Conservation (phyloP, 2,113 vertebrate genomes). For the Dipodomys spectabilis region DNA sequence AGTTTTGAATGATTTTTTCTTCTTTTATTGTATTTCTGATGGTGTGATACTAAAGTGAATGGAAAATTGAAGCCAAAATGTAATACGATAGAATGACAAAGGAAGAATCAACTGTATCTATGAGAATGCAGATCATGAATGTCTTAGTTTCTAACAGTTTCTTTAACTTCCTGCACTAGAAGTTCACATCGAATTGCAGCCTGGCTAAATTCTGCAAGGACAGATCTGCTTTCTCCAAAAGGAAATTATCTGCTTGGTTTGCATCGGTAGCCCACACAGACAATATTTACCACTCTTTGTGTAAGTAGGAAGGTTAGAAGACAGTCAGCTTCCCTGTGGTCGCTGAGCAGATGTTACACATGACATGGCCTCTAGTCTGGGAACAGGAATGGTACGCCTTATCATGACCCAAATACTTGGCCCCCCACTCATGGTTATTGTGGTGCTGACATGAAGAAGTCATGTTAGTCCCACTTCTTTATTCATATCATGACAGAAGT, state of each 20-base stretch:
- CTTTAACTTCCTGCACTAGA: conserved; percentile 39
- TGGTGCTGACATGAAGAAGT: neutral
- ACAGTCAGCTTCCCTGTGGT: neutral
- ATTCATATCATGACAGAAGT: neutral
- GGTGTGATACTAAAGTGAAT: neutral
- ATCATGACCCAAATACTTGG: neutral
- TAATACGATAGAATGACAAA: conserved; percentile 18
- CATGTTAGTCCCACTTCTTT: neutral
- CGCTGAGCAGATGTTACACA: neutral
- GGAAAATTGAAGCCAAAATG: neutral
- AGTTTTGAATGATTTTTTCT: neutral
- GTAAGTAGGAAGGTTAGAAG: conserved; percentile 1
- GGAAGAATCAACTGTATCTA: neutral
- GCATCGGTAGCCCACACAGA: conserved; percentile 3
- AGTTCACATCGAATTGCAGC: conserved; percentile 23
- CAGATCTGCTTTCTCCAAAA: conserved; percentile 30
- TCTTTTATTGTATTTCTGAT: neutral
- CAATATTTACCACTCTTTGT: conserved; percentile 42
- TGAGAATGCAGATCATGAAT: neutral
- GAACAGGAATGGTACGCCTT: neutral
- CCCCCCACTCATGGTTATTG: neutral
- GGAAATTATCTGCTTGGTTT: neutral
- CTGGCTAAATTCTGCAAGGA: conserved; percentile 43
- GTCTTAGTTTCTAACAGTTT: conserved; percentile 39
- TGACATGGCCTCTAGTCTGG: neutral